Conservation (phyloP, 2,113 vertebrate genomes). For the Sander lucioperca region DNA sequence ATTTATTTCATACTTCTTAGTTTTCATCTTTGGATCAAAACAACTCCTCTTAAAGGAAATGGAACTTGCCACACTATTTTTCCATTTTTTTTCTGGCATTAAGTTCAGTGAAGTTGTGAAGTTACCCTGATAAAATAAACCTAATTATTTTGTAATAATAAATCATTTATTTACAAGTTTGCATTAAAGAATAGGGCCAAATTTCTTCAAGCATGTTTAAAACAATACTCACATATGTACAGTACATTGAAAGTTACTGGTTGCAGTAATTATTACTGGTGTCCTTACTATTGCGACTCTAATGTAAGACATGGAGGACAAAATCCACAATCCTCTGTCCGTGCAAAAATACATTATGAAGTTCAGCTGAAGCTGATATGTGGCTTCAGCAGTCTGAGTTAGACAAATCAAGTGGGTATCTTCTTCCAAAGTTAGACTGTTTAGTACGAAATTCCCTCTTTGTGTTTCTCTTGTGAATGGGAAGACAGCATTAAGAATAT, state of each 20-base stretch:
- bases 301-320: background rate
- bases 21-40: constrained; percentile 1
- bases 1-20: background rate
- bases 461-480: background rate
- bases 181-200: background rate
- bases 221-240: no score
- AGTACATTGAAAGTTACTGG: no score
- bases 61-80: background rate
- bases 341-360: background rate
- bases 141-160: background rate
- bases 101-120: background rate
- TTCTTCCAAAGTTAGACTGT: background rate
- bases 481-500: background rate
- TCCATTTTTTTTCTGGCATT: background rate
- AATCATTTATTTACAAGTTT: background rate
- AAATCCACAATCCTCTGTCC: background rate
- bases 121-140: background rate
- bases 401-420: background rate
- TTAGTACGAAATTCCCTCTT: background rate
- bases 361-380: background rate
- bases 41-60: background rate
- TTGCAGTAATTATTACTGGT: background rate
- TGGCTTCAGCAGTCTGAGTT: background rate
- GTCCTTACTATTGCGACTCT: background rate
- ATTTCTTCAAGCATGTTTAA: background rate